Evolutionary conservation across 2,888 invertebrate genomes (phyloP).

Genomic region (Andrena camellia): DNA sequence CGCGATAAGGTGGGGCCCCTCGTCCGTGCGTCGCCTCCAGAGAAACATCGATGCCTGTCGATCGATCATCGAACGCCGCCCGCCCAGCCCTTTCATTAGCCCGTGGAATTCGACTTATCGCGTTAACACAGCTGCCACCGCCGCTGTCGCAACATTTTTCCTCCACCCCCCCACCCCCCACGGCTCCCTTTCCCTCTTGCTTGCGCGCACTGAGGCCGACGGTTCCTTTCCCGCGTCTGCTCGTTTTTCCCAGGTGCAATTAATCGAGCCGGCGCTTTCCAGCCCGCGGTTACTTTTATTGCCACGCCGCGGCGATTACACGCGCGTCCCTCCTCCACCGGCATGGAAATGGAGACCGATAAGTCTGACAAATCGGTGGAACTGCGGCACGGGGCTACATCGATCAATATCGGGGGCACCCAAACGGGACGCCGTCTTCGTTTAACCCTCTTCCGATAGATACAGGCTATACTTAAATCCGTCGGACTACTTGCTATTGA

Average conservation of each 20-base stretch:
- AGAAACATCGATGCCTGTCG: slow-evolving; percentile 55
- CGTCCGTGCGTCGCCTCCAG: slow-evolving; percentile 28
- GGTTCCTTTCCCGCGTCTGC: not conserved
- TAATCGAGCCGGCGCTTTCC: slow-evolving; percentile 7
- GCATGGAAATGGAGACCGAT: slow-evolving; percentile 24
- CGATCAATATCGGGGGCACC: slow-evolving; percentile 18
- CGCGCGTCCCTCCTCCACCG: slow-evolving; percentile 12
- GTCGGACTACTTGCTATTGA: too few relatives aligned
- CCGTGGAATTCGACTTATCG: slow-evolving; percentile 67
- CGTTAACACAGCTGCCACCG: slow-evolving; percentile 61
- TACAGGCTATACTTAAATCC: too few relatives aligned
- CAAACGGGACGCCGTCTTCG: too few relatives aligned
- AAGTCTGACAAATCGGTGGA: slow-evolving; percentile 41
- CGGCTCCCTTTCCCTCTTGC: not conserved
- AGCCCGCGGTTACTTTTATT: slow-evolving; percentile 21
- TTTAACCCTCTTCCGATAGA: too few relatives aligned
- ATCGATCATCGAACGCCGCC: slow-evolving; percentile 57
- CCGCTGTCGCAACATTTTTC: slow-evolving; percentile 35
- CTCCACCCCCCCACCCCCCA: too few relatives aligned
- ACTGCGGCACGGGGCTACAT: slow-evolving; percentile 4
- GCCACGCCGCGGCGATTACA: slow-evolving; percentile 17
- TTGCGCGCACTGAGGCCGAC: not conserved
- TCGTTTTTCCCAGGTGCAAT: not conserved
- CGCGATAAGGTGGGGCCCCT: slow-evolving; percentile 59
- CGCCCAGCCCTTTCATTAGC: slow-evolving; percentile 59